Evolutionary conservation across 2,888 invertebrate genomes (phyloP).

Genomic region (Papilio gigon): DNA sequence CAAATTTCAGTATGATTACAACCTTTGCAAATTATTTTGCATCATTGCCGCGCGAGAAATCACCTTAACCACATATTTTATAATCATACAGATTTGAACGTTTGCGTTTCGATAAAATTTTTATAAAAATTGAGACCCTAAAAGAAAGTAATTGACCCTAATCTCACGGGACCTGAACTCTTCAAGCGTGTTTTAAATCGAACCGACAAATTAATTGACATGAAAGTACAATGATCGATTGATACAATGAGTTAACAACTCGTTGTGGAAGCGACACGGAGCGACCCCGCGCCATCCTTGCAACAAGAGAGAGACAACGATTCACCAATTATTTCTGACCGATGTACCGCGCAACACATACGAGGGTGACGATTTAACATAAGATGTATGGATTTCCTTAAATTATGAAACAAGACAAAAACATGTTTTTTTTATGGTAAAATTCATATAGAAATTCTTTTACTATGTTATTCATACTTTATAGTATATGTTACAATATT

Average conservation of each 20-base stretch:
- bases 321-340: constrained; percentile 67
- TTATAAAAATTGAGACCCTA: constrained; percentile 12
- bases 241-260: constrained; percentile 54
- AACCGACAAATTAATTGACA: constrained; percentile 42
- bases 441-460: too few species aligned
- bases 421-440: too few species aligned
- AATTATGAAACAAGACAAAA: too few species aligned
- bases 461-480: too few species aligned
- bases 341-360: constrained; percentile 40
- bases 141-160: constrained; percentile 13
- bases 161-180: constrained; percentile 18
- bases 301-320: constrained; percentile 54
- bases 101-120: neutral
- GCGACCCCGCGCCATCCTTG: constrained; percentile 53
- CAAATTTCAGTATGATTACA: constrained; percentile 9
- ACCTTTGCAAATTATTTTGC: constrained; percentile 20
- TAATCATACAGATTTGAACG: constrained; percentile 29
- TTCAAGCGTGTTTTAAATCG: constrained; percentile 6
- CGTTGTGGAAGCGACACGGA: constrained; percentile 46
- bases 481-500: too few species aligned
- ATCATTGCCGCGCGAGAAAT: constrained; percentile 18
- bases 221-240: constrained; percentile 58
- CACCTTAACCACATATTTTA: constrained; percentile 18
- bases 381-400: neutral
- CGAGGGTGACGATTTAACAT: neutral